These are phyloP conservation scores for Pygoscelis adeliae DNA, from an alignment of 2,113 vertebrate species.

Conservation along the genomic window DNA sequence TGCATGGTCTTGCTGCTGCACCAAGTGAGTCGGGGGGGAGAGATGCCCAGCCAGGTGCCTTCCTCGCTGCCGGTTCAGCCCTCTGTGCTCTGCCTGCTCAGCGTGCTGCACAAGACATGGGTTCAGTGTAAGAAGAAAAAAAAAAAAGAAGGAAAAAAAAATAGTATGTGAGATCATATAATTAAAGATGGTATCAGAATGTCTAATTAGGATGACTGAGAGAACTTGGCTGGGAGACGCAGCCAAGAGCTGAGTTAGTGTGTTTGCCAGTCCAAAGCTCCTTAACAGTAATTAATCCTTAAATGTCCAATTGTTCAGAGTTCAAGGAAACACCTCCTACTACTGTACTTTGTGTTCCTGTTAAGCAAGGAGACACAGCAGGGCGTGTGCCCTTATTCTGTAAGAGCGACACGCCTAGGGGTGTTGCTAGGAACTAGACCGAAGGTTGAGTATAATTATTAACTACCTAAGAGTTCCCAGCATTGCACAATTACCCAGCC, in stretches of 20 bases:
- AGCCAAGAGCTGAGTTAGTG: slow-evolving; percentile 66
- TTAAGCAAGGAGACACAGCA: slow-evolving; percentile 76
- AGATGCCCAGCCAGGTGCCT: rapidly evolving
- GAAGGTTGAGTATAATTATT: slow-evolving; percentile 78
- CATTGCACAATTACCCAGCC: slow-evolving; percentile 73
- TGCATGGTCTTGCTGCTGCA: background rate
- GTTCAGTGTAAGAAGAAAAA: background rate
- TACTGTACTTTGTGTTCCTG: slow-evolving; percentile 76
- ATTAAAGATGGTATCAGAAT: slow-evolving; percentile 70
- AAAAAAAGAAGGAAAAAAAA: background rate
- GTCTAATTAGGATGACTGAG: slow-evolving; percentile 66
- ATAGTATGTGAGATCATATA: slow-evolving; percentile 58
- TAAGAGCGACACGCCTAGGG: slow-evolving; percentile 76
- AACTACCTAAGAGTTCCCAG: slow-evolving; percentile 74
- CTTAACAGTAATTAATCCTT: slow-evolving; percentile 67
- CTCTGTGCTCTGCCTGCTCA: rapidly evolving
- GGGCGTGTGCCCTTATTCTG: slow-evolving; percentile 75
- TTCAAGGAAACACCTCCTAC: slow-evolving; percentile 72
- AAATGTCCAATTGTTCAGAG: slow-evolving; percentile 74
- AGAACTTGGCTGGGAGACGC: slow-evolving; percentile 62
- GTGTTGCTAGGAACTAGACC: slow-evolving; percentile 71
- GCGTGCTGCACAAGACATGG: background rate
- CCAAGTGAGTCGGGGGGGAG: rapidly evolving
- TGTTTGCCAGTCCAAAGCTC: slow-evolving; percentile 66
- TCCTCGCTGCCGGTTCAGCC: background rate